Percentiles rank a stretch among this genome's conserved stretches.
These are phyloP conservation scores for Gasterosteus nipponicus DNA, from an alignment of 2,113 vertebrate species.

Conservation along the genomic window DNA sequence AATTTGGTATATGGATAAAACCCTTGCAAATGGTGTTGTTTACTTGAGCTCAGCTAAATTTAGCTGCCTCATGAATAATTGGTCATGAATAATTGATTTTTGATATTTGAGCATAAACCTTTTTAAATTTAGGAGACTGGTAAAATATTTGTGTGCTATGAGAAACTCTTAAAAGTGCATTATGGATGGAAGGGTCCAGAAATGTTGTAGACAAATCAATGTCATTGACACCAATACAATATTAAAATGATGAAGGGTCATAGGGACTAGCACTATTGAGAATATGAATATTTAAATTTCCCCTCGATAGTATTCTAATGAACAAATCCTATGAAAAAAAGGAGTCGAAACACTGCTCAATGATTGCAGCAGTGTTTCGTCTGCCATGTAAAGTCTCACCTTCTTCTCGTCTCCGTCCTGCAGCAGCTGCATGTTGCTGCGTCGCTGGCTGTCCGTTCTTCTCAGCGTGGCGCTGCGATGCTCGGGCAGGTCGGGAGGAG, in stretches of 20 bases:
- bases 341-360: not conserved
- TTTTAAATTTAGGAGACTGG: too few relatives aligned
- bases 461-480: slow-evolving; percentile 84
- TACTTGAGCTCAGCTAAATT: not conserved
- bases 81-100: slow-evolving; percentile 22
- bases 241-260: not conserved
- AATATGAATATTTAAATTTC: not conserved
- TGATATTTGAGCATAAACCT: not conserved
- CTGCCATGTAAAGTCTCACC: slow-evolving; percentile 76
- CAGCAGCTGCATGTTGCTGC: slow-evolving; percentile 92
- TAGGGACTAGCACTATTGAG: not conserved
- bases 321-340: not conserved
- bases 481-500: slow-evolving; percentile 85
- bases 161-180: not conserved
- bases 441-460: slow-evolving; percentile 83
- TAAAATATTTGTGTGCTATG: too few relatives aligned
- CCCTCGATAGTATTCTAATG: not conserved
- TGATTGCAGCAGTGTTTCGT: not conserved
- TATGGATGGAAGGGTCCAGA: not conserved
- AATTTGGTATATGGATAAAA: slow-evolving; percentile 13
- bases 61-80: slow-evolving; percentile 14
- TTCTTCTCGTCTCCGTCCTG: slow-evolving; percentile 96
- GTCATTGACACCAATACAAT: not conserved
- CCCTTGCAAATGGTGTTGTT: not conserved
- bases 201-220: not conserved